Percentiles rank a stretch among this genome's conserved stretches.
These are phyloP conservation scores for Archocentrus centrarchus DNA, from an alignment of 2,113 vertebrate genomes.

Conservation along the genomic window DNA sequence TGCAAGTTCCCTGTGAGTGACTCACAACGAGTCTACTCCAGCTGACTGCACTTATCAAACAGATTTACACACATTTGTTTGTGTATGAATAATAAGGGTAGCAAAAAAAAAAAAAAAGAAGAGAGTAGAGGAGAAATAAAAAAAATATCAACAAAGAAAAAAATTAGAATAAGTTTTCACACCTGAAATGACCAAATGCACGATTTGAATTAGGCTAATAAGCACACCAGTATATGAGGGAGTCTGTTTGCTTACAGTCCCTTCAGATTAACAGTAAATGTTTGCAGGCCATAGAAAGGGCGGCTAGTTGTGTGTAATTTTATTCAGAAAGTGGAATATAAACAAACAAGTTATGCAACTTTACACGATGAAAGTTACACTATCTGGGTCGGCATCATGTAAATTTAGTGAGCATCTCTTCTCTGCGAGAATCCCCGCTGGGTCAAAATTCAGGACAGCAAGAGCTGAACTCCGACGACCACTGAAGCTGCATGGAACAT, in stretches of 20 bases:
- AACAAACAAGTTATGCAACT: slow-evolving; percentile 12
- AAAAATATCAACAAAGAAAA: background rate
- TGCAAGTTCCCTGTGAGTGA: slow-evolving; percentile 11
- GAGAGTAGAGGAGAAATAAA: accelerated
- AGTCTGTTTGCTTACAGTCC: background rate
- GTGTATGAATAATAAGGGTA: background rate
- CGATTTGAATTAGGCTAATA: background rate
- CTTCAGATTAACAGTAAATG: background rate
- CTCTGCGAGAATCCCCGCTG: background rate
- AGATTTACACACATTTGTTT: background rate
- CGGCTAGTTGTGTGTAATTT: background rate
- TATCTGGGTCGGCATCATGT: background rate
- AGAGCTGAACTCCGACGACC: background rate
- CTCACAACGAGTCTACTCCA: slow-evolving; percentile 9
- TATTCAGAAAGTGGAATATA: background rate
- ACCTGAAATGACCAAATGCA: background rate
- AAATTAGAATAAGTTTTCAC: background rate
- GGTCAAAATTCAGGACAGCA: background rate
- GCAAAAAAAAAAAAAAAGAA: no score
- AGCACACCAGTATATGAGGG: background rate
- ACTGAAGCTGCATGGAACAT: background rate
- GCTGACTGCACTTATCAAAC: slow-evolving; percentile 9
- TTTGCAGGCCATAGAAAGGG: background rate
- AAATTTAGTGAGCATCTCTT: background rate
- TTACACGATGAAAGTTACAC: background rate